Evolutionary conservation across 2,797 vertebrate genomes (phyloP), one percentile per base, ranked within the genome.

Genomic region (Hippopotamyrus pictus): DNA sequence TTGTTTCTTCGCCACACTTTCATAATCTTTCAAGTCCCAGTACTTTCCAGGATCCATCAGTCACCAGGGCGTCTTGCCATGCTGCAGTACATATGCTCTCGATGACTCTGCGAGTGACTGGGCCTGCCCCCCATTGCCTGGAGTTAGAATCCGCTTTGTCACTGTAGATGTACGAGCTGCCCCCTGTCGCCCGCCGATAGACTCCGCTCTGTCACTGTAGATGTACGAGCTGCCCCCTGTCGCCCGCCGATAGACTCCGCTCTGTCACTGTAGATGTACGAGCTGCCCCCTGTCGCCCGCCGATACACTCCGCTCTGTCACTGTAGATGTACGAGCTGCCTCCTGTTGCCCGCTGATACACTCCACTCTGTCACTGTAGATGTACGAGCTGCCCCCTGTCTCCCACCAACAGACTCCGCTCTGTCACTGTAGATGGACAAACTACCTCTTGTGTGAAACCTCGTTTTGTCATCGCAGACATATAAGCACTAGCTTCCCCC

Each of bases 1-100:
- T 92, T 22, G 69, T 87, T 86, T 88, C 65, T 89, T 37, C 29
- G 65, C 85, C 88, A 89, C 62, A 86, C 88, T 76, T 65, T 90
- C 50, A 85, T 89, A 46, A 90, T 89, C 83, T 41, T 48, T 88
- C 29, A n/a, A 54, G 22, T 84, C 50, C 83, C 25, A 50, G 41
- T 87, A 73, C 89, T 89, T 59, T 73, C 59, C 29, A 51, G 62
- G n/a, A 57, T 22, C 25, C 37, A 82, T 82, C 48, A 12, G 29
- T 25, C 22, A 50, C 14, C 25, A 22, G 5, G n/a, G 12, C 33
- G 8, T 84, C 79, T 84, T 82, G 59, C 19, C 33, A 5, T 11
- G 59, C 5, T 62, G 8, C 44, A 22, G 48, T 4, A 7, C 11
- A 29, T 82, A n/a, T 7, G 14, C n/a, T 48, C 25, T 17, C 44